phyloP scores from a whole-genome alignment of 2,113 vertebrate genomes.

The Triplophysa siluroides region DNA sequence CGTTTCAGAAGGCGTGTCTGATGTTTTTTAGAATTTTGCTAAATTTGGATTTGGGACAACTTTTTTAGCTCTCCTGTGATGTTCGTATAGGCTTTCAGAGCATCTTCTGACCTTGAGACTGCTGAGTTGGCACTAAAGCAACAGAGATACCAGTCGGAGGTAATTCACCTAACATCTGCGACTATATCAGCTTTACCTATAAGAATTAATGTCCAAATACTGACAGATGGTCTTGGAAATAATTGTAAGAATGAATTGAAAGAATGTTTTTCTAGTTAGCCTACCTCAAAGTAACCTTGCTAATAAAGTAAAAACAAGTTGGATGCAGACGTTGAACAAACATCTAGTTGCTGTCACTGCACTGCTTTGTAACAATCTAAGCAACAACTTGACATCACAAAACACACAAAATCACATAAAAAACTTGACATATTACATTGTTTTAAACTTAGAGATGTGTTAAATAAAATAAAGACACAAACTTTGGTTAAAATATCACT shows the following conservation, averaged over 20 bases:
- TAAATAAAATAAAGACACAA: too few relatives aligned
- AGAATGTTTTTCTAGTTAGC: not conserved
- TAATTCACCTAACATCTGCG: conserved; percentile 3
- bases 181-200: not conserved
- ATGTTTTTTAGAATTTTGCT: not conserved
- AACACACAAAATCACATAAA: too few relatives aligned
- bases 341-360: too few relatives aligned
- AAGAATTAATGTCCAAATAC: not conserved
- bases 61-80: conserved; percentile 19
- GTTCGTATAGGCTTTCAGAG: conserved; percentile 47
- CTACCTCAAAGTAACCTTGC: not conserved
- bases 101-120: conserved; percentile 10
- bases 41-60: conserved; percentile 23
- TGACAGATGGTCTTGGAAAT: conserved; percentile 26
- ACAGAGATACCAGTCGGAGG: conserved; percentile 3
- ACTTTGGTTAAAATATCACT: too few relatives aligned
- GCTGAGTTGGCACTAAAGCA: conserved; percentile 16
- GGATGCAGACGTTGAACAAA: too few relatives aligned
- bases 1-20: not conserved
- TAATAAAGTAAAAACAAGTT: not conserved
- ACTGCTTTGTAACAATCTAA: too few relatives aligned
- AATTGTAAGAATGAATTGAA: conserved; percentile 3
- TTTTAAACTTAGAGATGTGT: too few relatives aligned
- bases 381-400: too few relatives aligned
- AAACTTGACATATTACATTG: too few relatives aligned